Percentiles rank a stretch among this genome's conserved stretches.
phyloP scores from a whole-genome alignment of 2,888 invertebrate genomes.

The Lymantria dispar region DNA sequence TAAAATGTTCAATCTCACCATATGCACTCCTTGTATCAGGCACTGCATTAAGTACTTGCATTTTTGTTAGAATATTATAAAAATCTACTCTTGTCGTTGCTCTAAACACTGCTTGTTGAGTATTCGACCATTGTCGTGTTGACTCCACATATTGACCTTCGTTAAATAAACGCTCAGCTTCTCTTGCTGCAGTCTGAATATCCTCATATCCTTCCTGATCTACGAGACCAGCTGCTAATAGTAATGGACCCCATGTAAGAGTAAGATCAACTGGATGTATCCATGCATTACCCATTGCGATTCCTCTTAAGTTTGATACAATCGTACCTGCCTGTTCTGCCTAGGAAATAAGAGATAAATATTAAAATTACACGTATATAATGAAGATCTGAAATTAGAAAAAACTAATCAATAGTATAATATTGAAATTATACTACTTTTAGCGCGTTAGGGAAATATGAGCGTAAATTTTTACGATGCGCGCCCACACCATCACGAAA shows the following conservation, averaged over 20 bases:
- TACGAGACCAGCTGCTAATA: conserved; percentile 88
- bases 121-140: conserved; percentile 84
- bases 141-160: conserved; percentile 82
- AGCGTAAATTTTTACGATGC: too few species aligned
- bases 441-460: too few species aligned
- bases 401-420: too few species aligned
- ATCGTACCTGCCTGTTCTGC: conserved; percentile 85
- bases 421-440: too few species aligned
- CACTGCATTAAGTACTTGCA: conserved; percentile 25
- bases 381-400: too few species aligned
- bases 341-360: conserved; percentile 46
- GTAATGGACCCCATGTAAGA: conserved; percentile 90
- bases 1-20: conserved; percentile 35
- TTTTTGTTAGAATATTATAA: conserved; percentile 88
- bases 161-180: conserved; percentile 82
- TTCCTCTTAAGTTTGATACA: conserved; percentile 87
- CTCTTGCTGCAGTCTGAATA: conserved; percentile 82
- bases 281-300: conserved; percentile 95
- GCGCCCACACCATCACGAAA: too few species aligned
- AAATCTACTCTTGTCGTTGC: conserved; percentile 88
- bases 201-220: conserved; percentile 84
- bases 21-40: conserved; percentile 44
- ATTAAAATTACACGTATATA: too few species aligned
- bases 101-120: conserved; percentile 84
- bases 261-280: conserved; percentile 93